Evolutionary conservation across 2,888 invertebrate species (phyloP).

Genomic region (Eutolmus rufibarbis): DNA sequence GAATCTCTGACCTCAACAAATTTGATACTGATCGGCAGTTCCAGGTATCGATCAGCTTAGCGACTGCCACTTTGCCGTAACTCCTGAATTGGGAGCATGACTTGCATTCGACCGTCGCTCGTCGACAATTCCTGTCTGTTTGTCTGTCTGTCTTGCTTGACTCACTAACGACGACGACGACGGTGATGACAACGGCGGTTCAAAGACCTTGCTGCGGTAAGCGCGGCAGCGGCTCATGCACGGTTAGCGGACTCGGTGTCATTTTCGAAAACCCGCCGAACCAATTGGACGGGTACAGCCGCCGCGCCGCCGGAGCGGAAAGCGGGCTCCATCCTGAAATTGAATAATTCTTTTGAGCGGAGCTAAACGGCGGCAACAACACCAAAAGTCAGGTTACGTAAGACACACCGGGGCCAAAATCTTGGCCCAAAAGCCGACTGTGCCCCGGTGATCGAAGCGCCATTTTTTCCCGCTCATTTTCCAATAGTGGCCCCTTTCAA

Average conservation of each 20-base stretch:
- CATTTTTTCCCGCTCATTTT: not conserved
- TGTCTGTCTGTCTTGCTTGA: not conserved
- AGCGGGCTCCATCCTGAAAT: not conserved
- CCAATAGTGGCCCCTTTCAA: not conserved
- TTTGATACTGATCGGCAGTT: slow-evolving; percentile 8
- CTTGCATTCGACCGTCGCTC: not conserved
- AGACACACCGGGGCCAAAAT: not conserved
- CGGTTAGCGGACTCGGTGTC: not conserved
- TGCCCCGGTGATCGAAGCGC: not conserved
- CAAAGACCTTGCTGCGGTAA: not conserved
- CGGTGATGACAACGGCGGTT: not conserved
- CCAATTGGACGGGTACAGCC: not conserved
- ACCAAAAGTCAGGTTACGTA: not conserved
- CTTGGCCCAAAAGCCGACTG: not conserved
- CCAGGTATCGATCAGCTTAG: not conserved
- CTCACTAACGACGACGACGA: not conserved
- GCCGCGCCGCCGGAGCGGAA: not conserved
- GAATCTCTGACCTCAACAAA: slow-evolving; percentile 20
- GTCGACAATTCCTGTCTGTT: not conserved
- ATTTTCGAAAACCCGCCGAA: not conserved
- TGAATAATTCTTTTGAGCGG: not conserved
- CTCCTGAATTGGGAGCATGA: slow-evolving; percentile 18
- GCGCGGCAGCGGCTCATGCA: not conserved
- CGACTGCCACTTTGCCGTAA: not conserved
- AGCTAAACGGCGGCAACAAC: not conserved